Evolutionary conservation across 2,888 invertebrate genomes (phyloP), one percentile per base, ranked within the genome.

Genomic region (Andricus quercusramuli): DNA sequence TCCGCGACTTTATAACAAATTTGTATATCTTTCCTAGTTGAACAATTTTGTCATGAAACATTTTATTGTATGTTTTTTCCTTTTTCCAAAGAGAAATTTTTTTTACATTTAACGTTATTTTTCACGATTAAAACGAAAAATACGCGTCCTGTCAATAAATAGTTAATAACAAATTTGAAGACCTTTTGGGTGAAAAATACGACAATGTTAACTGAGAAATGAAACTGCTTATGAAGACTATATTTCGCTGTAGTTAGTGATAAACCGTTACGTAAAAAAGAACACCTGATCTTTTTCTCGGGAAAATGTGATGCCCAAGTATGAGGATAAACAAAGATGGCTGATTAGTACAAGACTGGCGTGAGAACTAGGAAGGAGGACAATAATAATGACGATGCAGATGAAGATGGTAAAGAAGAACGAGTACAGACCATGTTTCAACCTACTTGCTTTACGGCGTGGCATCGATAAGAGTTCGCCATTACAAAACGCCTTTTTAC

Each of bases 341-440:
- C 29, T 56, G 70, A 74, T 74, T 56, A 74, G 32, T 32, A 29
- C 51, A 70, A 56, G 70, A 74, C 32, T 56, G 70, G 56, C 32
- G 51, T 74, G 70, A 74, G 56, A 74, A 74, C 70, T 74, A 74
- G 70, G 70, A 74, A 74, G 70, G 70, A 51, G 32, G 56, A 74
- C 70, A 74, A 74, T 74, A 74, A 74, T 74, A 56, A 74, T 74
- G 47, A 32, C n/a, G 56, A 56, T 56, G 32, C 70, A 74, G 70
- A 74, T 74, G 56, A 32, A 74, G 32, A 74, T 56, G 70, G 56
- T 5, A 51, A 56, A 74, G 56, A 74, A 51, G 70, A 25, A 56
- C 51, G n/a, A 74, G 66, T 51, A 20, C 51, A 70, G 47, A 51
- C 9, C 11, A 47, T 29, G 47, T 51, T 70, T 32, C 51, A 70